Conservation (phyloP, 2,797 vertebrate genomes). For the Anisognathus igniventris region DNA sequence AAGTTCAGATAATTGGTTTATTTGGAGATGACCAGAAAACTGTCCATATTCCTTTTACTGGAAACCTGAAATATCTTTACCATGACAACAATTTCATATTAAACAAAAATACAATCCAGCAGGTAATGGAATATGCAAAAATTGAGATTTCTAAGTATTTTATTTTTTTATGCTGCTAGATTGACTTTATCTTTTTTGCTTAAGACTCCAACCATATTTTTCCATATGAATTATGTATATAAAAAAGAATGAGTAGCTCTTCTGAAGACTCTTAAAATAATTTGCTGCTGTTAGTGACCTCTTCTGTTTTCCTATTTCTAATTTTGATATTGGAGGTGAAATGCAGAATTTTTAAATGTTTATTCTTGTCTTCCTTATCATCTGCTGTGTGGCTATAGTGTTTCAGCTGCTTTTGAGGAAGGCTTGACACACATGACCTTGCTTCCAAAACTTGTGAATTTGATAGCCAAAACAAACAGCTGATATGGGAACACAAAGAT, state of each 20-base stretch:
- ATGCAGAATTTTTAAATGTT: neutral
- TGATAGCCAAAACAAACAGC: slow-evolving; percentile 25
- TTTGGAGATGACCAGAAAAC: neutral
- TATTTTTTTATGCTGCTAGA: neutral
- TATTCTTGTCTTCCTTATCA: neutral
- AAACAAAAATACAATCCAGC: neutral
- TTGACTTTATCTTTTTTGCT: neutral
- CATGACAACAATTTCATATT: neutral
- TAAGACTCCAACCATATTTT: neutral
- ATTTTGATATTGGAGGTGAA: neutral
- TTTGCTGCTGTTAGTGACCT: neutral
- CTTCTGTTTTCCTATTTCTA: neutral
- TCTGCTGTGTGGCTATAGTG: neutral
- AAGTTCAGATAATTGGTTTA: neutral
- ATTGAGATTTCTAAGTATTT: neutral
- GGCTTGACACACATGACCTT: neutral
- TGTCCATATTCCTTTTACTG: neutral
- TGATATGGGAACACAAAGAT: neutral
- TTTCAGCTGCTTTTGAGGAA: neutral
- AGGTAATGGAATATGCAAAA: neutral
- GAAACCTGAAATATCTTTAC: neutral
- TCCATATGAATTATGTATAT: neutral
- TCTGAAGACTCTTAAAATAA: neutral
- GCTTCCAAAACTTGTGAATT: neutral
- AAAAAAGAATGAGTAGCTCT: neutral